phyloP scores from a whole-genome alignment of 2,888 invertebrate genomes.

The Acleris sparsana region DNA sequence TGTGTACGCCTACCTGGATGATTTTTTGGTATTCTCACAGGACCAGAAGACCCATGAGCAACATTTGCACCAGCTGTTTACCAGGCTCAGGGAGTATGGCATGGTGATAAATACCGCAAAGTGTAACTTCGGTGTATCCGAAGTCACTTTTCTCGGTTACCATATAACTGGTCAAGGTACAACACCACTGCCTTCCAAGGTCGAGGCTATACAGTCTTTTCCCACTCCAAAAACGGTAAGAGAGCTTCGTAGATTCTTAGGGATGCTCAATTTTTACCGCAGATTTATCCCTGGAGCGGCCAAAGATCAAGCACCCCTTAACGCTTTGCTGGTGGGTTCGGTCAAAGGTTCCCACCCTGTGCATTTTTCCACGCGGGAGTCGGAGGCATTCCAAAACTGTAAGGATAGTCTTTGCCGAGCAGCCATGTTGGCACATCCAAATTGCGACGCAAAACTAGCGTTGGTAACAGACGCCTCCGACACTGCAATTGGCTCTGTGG shows the following conservation, averaged over 20 bases:
- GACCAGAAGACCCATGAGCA: not conserved
- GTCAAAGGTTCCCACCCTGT: too few species aligned
- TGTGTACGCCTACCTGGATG: not conserved
- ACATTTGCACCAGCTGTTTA: not conserved
- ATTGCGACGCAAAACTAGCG: conserved; percentile 13
- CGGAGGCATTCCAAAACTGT: not conserved
- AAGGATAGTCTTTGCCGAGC: conserved; percentile 2
- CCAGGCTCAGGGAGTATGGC: not conserved
- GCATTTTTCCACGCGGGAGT: not conserved
- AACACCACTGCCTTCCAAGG: not conserved
- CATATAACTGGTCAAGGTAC: not conserved
- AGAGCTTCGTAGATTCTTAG: not conserved
- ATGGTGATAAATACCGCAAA: not conserved
- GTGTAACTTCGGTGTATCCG: not conserved
- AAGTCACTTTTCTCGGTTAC: not conserved
- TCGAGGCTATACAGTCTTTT: not conserved
- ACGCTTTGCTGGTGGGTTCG: not conserved
- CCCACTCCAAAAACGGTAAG: not conserved
- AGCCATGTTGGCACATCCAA: conserved; percentile 9
- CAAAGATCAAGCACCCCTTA: not conserved
- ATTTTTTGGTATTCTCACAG: not conserved
- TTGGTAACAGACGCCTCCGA: conserved; percentile 36
- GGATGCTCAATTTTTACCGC: not conserved
- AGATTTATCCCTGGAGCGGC: not conserved
- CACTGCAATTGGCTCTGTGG: conserved; percentile 26